These are phyloP conservation scores for Alcis repandata DNA, from an alignment of 2,888 invertebrate species.

Conservation along the genomic window DNA sequence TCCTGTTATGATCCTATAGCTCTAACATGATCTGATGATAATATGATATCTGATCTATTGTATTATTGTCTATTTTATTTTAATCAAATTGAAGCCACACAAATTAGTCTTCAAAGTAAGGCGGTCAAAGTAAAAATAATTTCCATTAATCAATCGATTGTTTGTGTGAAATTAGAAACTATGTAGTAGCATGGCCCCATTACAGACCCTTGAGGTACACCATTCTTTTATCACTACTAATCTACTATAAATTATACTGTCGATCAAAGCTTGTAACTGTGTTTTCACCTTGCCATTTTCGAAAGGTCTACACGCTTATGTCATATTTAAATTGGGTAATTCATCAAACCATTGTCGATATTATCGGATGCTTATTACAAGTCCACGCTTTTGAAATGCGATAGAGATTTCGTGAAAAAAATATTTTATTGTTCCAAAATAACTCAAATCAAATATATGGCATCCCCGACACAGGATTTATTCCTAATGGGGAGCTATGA, in stretches of 20 bases:
- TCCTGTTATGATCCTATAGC: neutral
- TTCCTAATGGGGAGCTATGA: too few species aligned
- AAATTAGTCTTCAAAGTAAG: too few species aligned
- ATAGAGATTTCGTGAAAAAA: neutral
- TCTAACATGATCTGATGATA: too few species aligned
- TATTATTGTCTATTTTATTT: too few species aligned
- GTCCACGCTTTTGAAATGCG: constrained; percentile 14
- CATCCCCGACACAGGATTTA: too few species aligned
- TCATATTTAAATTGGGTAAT: constrained; percentile 48
- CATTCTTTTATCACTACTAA: constrained; percentile 30
- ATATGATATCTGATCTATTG: too few species aligned
- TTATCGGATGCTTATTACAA: constrained; percentile 39
- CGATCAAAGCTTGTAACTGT: constrained; percentile 33
- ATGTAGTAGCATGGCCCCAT: constrained; percentile 23
- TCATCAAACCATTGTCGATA: constrained; percentile 44
- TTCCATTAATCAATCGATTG: neutral
- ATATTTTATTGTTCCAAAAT: neutral
- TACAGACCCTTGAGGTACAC: constrained; percentile 32
- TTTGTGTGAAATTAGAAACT: neutral
- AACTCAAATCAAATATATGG: too few species aligned
- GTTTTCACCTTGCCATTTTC: constrained; percentile 53
- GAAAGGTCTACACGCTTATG: constrained; percentile 44
- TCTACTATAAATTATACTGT: constrained; percentile 25
- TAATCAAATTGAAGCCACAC: too few species aligned
- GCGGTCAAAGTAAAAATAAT: too few species aligned